Percentiles rank a stretch among this genome's conserved stretches.
These are phyloP conservation scores for Parnassius glacialis DNA, from an alignment of 2,888 invertebrate species.

Conservation along the genomic window DNA sequence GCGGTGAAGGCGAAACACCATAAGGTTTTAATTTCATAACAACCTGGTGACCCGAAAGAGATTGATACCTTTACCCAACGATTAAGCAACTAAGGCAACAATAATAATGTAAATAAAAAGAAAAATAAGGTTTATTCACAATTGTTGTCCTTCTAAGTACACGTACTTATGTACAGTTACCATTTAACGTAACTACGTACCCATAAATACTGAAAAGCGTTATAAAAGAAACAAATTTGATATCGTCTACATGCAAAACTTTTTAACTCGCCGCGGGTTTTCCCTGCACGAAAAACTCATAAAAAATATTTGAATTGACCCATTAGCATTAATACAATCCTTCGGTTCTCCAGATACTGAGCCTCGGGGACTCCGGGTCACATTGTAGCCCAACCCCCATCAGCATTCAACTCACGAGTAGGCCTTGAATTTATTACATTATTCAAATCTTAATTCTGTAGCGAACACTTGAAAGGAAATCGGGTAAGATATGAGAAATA, in stretches of 20 bases:
- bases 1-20: too few species aligned
- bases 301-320: constrained; percentile 25
- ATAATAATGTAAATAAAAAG: too few species aligned
- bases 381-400: constrained; percentile 10
- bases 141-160: too few species aligned
- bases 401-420: constrained; percentile 17
- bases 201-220: too few species aligned
- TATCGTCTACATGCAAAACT: constrained; percentile 14
- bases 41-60: too few species aligned
- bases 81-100: too few species aligned
- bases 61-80: too few species aligned
- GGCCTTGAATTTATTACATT: constrained; percentile 20
- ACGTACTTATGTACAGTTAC: too few species aligned
- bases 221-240: too few species aligned
- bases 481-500: constrained; percentile 1
- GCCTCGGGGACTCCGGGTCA: constrained; percentile 9
- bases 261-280: constrained; percentile 19
- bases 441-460: constrained; percentile 20
- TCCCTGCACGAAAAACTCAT: constrained; percentile 25
- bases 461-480: constrained; percentile 7
- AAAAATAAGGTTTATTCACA: too few species aligned
- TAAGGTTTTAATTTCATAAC: too few species aligned
- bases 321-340: constrained; percentile 19
- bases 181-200: too few species aligned
- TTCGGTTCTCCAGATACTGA: constrained; percentile 6